These are phyloP conservation scores for Alosa sapidissima DNA, from an alignment of 2,797 vertebrate species.

Conservation along the genomic window DNA sequence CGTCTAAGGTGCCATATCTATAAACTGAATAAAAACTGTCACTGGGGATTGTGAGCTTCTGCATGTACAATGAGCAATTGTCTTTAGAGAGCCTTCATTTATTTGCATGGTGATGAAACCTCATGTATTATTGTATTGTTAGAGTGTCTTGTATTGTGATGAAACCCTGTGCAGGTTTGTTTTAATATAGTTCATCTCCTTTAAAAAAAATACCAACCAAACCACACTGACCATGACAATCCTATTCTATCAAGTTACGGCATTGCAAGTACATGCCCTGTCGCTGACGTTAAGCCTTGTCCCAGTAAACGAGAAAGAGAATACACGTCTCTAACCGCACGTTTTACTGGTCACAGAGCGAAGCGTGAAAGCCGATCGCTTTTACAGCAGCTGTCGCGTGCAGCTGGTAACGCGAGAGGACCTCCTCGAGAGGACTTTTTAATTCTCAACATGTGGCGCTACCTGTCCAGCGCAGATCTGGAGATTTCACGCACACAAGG, in stretches of 20 bases:
- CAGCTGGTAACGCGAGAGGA: conserved; percentile 73
- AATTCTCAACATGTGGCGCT: conserved; percentile 77
- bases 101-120: not conserved
- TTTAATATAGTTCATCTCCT: too few relatives aligned
- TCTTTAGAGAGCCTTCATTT: too few relatives aligned
- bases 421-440: conserved; percentile 60
- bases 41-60: too few relatives aligned
- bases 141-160: not conserved
- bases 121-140: not conserved
- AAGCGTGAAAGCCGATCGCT: conserved; percentile 69
- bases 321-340: conserved; percentile 61
- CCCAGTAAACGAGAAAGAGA: conserved; percentile 54
- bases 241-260: not conserved
- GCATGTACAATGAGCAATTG: too few relatives aligned
- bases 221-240: conserved; percentile 21
- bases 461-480: conserved; percentile 76
- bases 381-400: conserved; percentile 78
- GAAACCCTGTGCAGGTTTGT: not conserved
- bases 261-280: not conserved
- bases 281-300: not conserved
- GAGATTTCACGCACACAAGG: conserved; percentile 66
- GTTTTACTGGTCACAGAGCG: conserved; percentile 72
- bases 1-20: too few relatives aligned
- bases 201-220: not conserved
- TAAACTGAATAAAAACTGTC: too few relatives aligned